Conservation (phyloP, 1,140 invertebrate genomes). For the Oscheius sp. region DNA sequence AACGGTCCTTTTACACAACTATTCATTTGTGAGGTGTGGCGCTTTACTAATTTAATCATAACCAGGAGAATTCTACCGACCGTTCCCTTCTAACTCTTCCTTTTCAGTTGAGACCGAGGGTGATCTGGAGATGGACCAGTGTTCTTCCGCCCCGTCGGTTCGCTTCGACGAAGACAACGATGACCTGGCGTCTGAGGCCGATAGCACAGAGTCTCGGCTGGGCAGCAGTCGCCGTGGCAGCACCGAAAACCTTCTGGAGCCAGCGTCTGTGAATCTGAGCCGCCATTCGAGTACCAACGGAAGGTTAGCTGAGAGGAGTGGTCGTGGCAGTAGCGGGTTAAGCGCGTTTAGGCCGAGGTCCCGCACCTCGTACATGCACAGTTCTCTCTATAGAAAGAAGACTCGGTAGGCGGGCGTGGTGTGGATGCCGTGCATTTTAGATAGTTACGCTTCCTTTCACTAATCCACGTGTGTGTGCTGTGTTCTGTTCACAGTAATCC, state of each 20-base stretch:
- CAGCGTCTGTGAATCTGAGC: not conserved
- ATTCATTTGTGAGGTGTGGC: no score
- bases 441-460: not conserved
- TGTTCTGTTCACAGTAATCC: not conserved
- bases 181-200: conserved; percentile 35
- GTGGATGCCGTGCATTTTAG: not conserved
- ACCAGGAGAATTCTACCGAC: no score
- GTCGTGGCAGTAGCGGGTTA: no score
- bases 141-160: conserved; percentile 25
- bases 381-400: not conserved
- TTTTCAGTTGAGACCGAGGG: conserved; percentile 29
- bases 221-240: conserved; percentile 10
- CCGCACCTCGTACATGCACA: not conserved
- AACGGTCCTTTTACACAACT: not conserved
- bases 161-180: conserved; percentile 20
- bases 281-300: conserved; percentile 11
- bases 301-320: no score
- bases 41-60: no score
- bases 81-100: not conserved
- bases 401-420: not conserved
- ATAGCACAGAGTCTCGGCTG: conserved; percentile 35
- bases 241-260: conserved; percentile 34
- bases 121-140: conserved; percentile 10
- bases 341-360: not conserved
- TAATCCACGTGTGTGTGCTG: not conserved